Evolutionary conservation across 2,888 invertebrate species (phyloP).

Genomic region (Dilophus febrilis): DNA sequence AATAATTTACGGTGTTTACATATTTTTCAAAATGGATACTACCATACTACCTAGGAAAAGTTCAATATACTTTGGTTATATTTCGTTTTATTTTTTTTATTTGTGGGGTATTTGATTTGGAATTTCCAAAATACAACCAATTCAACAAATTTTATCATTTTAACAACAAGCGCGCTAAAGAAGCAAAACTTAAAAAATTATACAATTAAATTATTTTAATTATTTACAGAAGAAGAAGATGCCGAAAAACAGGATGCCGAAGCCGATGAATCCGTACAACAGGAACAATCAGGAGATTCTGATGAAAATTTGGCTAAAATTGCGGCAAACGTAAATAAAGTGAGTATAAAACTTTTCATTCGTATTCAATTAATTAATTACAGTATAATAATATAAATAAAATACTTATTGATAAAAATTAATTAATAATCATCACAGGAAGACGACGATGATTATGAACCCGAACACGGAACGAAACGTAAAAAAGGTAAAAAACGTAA

Average conservation of each 20-base stretch:
- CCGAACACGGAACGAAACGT: constrained; percentile 68
- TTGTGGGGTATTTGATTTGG: neutral
- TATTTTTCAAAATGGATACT: constrained; percentile 5
- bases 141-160: neutral
- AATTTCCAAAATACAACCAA: neutral
- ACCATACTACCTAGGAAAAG: neutral
- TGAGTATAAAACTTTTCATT: no score
- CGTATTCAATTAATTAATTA: no score
- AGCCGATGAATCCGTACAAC: constrained; percentile 2
- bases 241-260: constrained; percentile 5
- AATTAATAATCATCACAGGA: no score
- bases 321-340: constrained; percentile 5
- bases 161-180: neutral
- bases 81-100: neutral
- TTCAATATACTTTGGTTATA: neutral
- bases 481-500: constrained; percentile 92
- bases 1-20: neutral
- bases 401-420: no score
- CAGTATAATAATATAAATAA: no score
- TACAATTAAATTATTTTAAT: neutral
- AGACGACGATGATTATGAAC: constrained; percentile 77
- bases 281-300: constrained; percentile 5
- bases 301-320: constrained; percentile 7
- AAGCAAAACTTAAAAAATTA: neutral
- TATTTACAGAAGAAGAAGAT: constrained; percentile 6